Evolutionary conservation across 2,113 vertebrate genomes (phyloP).

Genomic region (Pterophyllum scalare): DNA sequence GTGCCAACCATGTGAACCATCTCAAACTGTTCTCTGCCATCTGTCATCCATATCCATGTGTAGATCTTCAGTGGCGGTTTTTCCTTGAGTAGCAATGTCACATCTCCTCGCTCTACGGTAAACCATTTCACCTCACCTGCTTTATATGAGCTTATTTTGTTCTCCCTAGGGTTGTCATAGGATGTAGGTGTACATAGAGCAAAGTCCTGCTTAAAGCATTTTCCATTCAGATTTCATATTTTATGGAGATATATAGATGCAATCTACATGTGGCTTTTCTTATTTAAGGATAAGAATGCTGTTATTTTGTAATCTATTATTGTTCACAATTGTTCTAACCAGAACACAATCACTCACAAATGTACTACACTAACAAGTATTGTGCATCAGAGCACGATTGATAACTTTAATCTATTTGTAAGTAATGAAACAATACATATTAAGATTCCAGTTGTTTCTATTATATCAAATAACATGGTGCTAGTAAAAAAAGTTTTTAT

Average conservation of each 20-base stretch:
- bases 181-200: not conserved
- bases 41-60: constrained; percentile 74
- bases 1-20: constrained; percentile 18
- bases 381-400: not conserved
- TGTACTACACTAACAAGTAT: not conserved
- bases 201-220: constrained; percentile 3
- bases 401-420: not conserved
- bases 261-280: not conserved
- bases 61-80: constrained; percentile 88
- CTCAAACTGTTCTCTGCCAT: constrained; percentile 39
- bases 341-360: not conserved
- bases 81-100: constrained; percentile 85
- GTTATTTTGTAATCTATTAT: not conserved
- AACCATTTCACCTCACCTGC: constrained; percentile 72
- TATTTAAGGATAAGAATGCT: constrained; percentile 5
- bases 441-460: not conserved
- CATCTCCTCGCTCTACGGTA: constrained; percentile 89
- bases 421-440: not conserved
- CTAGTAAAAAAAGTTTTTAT: not conserved
- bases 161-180: not conserved
- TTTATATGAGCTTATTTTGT: not conserved
- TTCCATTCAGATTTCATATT: not conserved
- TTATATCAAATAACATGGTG: too few species aligned
- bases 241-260: not conserved
- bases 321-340: not conserved